Base-by-base conservation (phyloP, 1,140 invertebrate genomes). In the Drosophila repletoides region DNA sequence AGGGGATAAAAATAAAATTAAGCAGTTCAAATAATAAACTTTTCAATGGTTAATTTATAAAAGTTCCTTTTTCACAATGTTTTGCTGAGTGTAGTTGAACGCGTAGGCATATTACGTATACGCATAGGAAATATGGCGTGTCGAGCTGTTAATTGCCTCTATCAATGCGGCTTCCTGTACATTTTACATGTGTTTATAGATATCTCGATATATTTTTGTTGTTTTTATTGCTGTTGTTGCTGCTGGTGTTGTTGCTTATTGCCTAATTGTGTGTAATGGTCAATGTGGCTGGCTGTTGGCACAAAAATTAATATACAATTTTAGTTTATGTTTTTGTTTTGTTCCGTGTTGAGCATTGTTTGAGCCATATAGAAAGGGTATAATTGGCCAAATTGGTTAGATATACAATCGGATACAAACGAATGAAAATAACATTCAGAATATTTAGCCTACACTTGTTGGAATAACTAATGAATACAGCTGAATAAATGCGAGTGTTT, bases 81-180 rank as follows among this genome's bases (percentile, higher is more conserved):
- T n/a, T n/a, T n/a, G n/a, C n/a, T n/a, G n/a, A n/a, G n/a, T n/a
- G n/a, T n/a, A n/a, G n/a, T n/a, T n/a, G n/a, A 36, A 55, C 49
- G 40, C 33, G 14, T 0, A 10, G n/a, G 9, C 7, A 51, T 19
- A 48, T 48, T 26, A 28, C 24, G 28, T 40, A 66, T 59, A 43
- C 29, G 33, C 12, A 84, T 59, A 61, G 77, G 56, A 84, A 84
- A 83, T 79, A 84, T 83, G 65, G 79, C 79, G 79, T 83, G 79
- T 68, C 71, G 74, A 83, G 79, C 79, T 79, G 79, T 84, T 83
- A 83, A 83, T 84, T 83, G 79, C 70, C 79, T 71, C 74, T 84
- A 84, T 83, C 74, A 84, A 79, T 74, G 79, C 61, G 52, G 74
- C 71, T 83, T 83, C 79, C 79, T 75, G 74, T 67, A 51, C 59